Evolutionary conservation across 2,113 vertebrate species (phyloP).

Genomic region (Serinus canaria): DNA sequence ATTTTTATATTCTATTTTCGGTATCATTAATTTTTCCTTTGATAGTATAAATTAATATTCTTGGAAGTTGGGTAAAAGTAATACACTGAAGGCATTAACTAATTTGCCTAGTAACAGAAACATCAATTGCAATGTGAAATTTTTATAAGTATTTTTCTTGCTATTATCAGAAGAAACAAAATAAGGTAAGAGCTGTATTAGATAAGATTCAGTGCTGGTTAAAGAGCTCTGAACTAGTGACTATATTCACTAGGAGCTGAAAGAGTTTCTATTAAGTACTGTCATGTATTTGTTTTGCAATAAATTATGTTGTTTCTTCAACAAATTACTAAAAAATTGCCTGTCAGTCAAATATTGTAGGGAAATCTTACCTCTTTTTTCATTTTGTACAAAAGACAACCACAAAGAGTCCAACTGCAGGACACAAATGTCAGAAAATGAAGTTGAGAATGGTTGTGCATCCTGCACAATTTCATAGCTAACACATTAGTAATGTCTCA

Average conservation of each 20-base stretch:
- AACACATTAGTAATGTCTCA: background rate
- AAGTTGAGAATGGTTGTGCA: background rate
- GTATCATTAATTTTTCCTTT: slow-evolving; percentile 47
- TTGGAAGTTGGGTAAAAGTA: slow-evolving; percentile 46
- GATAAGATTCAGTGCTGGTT: slow-evolving; percentile 47
- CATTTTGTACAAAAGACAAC: background rate
- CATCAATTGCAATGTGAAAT: slow-evolving; percentile 43
- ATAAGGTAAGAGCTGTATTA: slow-evolving; percentile 49
- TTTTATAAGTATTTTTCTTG: background rate
- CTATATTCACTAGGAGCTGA: slow-evolving; percentile 31
- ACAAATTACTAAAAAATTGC: slow-evolving; percentile 21
- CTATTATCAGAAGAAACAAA: slow-evolving; percentile 40
- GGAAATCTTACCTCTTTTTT: background rate
- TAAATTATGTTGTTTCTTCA: slow-evolving; percentile 27
- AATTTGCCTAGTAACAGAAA: slow-evolving; percentile 62
- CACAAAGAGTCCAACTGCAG: background rate
- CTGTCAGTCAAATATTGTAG: background rate
- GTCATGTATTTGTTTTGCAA: slow-evolving; percentile 35
- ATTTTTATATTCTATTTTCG: slow-evolving; percentile 61
- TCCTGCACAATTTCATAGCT: background rate
- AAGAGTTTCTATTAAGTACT: slow-evolving; percentile 35
- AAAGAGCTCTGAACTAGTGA: slow-evolving; percentile 36
- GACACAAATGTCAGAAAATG: background rate
- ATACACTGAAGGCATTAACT: slow-evolving; percentile 52
- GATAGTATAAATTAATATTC: slow-evolving; percentile 54